phyloP scores from a whole-genome alignment of 1,140 invertebrate genomes.

The Planococcus citri region DNA sequence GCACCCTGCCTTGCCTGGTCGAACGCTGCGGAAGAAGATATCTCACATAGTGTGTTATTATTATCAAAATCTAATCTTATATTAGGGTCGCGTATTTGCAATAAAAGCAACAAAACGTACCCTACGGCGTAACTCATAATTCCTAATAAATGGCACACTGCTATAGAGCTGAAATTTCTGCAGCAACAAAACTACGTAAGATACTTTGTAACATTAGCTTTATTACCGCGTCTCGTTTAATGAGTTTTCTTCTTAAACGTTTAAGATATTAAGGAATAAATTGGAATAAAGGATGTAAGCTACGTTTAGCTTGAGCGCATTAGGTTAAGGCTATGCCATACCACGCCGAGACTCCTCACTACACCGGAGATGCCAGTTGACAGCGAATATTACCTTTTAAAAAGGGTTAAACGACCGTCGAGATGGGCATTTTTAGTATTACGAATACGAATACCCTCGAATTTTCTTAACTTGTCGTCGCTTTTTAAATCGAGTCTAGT shows the following conservation, averaged over 20 bases:
- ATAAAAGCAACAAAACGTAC: conserved; percentile 17
- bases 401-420: background rate
- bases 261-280: conserved; percentile 8
- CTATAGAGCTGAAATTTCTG: background rate
- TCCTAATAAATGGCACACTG: conserved; percentile 10
- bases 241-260: conserved; percentile 10
- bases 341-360: too few relatives aligned
- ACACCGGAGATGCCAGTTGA: background rate
- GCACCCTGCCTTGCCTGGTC: background rate
- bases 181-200: background rate
- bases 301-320: background rate
- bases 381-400: background rate
- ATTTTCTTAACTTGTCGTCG: background rate
- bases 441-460: background rate
- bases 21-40: background rate
- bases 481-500: background rate
- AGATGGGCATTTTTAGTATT: background rate
- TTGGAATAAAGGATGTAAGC: background rate
- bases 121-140: conserved; percentile 15
- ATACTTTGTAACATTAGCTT: conserved; percentile 9
- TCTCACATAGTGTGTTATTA: conserved; percentile 11
- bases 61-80: conserved; percentile 20
- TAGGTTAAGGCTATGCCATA: too few relatives aligned
- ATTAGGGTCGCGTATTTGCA: conserved; percentile 19
- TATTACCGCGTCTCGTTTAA: conserved; percentile 17